Evolutionary conservation across 1,140 invertebrate species (phyloP), one percentile per base, ranked within the genome.

Genomic region (Bombus consobrinus): DNA sequence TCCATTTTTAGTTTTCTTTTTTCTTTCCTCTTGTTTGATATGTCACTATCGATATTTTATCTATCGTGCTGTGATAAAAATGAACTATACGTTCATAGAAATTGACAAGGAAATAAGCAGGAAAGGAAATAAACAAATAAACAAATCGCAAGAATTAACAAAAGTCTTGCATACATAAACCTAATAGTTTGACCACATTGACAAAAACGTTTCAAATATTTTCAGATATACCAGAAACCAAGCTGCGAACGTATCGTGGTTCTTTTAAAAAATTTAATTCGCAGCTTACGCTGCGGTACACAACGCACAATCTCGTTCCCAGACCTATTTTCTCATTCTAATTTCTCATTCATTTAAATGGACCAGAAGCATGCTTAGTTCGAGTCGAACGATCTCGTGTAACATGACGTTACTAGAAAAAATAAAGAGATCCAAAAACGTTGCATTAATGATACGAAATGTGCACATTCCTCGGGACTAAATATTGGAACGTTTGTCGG

Each of bases 341-440:
- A 78, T 66, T 43, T 43, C 43, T 13, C 59, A 34, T 78, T 78
- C 59, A 28, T 78, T 78, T 66, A 78, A 78, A 78, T 78, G 76
- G 9, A 43, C 39, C n/a, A 34, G 59, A 43, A 34, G 39, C 3
- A 32, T n/a, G 39, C 39, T 78, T 66, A 25, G 66, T 78, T 66
- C 59, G 37, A 9, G 57, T 62, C 28, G 15, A 28, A 34, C 9
- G 25, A 10, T 9, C 39, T 3, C 18, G 59, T 57, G 43, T 57
- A 28, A 75, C 73, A 6, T 28, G 73, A 2, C 34, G 47, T 37
- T 28, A 34, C 12, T 9, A 10, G 9, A 12, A 13, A 34, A 8
- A 4, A 22, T 22, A 53, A 66, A 43, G 9, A 28, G 57, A 53
- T 41, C 18, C 6, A 22, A 32, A 41, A 62, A 39, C 10, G 75